Conservation (phyloP, 2,888 invertebrate species). For the Melanostoma scalare region DNA sequence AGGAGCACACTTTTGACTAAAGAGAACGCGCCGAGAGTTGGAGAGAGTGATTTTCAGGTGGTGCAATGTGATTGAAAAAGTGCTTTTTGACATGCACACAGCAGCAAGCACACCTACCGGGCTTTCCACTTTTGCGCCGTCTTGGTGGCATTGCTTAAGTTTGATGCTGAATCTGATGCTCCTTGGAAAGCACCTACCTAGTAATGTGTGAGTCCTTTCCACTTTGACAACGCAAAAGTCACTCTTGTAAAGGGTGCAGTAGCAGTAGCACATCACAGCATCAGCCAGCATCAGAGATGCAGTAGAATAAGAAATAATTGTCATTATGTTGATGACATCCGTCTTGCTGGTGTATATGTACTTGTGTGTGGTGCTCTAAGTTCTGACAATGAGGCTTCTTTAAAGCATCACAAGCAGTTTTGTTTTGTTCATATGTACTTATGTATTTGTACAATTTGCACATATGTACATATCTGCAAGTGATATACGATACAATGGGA, state of each 20-base stretch:
- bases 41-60: constrained; percentile 61
- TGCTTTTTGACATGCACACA: constrained; percentile 71
- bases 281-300: constrained; percentile 43
- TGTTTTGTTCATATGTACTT: constrained; percentile 5
- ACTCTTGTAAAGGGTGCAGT: constrained; percentile 59
- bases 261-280: constrained; percentile 17
- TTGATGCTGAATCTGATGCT: constrained; percentile 33
- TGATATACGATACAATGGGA: constrained; percentile 64
- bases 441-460: no score
- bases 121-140: constrained; percentile 52
- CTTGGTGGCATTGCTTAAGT: constrained; percentile 36
- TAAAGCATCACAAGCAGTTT: constrained; percentile 65
- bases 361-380: constrained; percentile 51
- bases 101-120: constrained; percentile 43
- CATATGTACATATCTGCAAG: constrained; percentile 49
- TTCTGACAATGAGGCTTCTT: constrained; percentile 70
- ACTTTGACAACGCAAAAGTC: constrained; percentile 59
- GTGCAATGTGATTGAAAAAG: constrained; percentile 71
- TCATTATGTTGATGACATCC: constrained; percentile 73
- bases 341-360: constrained; percentile 43
- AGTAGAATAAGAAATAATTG: constrained; percentile 70
- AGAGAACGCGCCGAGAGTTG: constrained; percentile 9
- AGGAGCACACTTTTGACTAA: constrained; percentile 45
- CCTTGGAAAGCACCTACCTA: constrained; percentile 37
- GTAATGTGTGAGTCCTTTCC: constrained; percentile 70